These are phyloP conservation scores for Coregonus clupeaformis DNA, from an alignment of 2,113 vertebrate species.

Conservation along the genomic window DNA sequence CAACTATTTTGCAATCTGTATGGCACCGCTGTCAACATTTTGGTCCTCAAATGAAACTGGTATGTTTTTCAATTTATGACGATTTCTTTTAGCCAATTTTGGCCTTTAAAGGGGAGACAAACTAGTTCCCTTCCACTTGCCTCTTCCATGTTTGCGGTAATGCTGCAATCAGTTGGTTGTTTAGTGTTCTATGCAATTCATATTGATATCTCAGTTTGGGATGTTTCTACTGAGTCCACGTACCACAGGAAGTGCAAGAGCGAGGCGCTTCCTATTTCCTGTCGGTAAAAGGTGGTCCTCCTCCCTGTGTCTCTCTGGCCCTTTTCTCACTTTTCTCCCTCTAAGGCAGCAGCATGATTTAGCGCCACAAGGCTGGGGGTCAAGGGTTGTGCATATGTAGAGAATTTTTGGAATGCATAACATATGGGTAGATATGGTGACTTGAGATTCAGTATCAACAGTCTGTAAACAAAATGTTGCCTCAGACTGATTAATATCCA, in stretches of 20 bases:
- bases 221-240: too few relatives aligned
- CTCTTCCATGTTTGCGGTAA: too few relatives aligned
- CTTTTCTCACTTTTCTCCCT: neutral
- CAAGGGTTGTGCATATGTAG: constrained; percentile 40
- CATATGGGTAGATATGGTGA: constrained; percentile 15
- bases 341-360: constrained; percentile 14
- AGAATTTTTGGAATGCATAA: constrained; percentile 44
- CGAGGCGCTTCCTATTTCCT: constrained; percentile 43
- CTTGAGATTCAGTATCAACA: neutral
- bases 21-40: too few relatives aligned
- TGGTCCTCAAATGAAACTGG: too few relatives aligned
- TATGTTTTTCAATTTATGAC: too few relatives aligned
- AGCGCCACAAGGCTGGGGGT: constrained; percentile 23
- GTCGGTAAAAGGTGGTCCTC: constrained; percentile 5
- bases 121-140: too few relatives aligned
- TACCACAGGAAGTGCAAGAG: constrained; percentile 27
- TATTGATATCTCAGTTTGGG: neutral
- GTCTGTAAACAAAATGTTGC: neutral
- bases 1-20: too few relatives aligned
- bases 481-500: neutral
- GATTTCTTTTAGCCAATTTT: too few relatives aligned
- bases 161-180: too few relatives aligned
- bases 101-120: too few relatives aligned
- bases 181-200: neutral
- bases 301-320: constrained; percentile 9